A percentile compares a stretch with the other conserved stretches of the same genome.
Conservation (phyloP, 2,888 invertebrate species). For the Celastrina argiolus region DNA sequence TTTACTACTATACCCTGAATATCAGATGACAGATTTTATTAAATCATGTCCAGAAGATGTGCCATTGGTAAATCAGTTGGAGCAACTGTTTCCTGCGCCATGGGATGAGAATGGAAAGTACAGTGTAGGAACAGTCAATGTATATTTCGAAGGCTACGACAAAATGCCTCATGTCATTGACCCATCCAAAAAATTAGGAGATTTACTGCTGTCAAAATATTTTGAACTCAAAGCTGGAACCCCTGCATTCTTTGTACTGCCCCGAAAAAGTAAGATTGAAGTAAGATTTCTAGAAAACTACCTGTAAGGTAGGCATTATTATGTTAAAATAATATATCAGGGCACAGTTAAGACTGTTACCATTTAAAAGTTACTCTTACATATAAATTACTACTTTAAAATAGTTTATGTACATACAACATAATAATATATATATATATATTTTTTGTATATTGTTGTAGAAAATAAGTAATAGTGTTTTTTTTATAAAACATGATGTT, state of each 20-base stretch:
- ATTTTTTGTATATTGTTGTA: not conserved
- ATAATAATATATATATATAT: not conserved
- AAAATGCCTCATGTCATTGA: slow-evolving; percentile 79
- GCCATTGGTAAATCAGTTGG: slow-evolving; percentile 65
- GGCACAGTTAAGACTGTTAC: no score
- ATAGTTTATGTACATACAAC: not conserved
- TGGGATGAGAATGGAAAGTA: slow-evolving; percentile 86
- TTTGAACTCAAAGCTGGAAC: slow-evolving; percentile 81
- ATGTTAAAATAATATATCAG: not conserved
- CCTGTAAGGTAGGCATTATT: slow-evolving; percentile 42
- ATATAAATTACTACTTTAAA: no score
- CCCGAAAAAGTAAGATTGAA: slow-evolving; percentile 77
- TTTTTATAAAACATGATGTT: not conserved
- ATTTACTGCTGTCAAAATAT: slow-evolving; percentile 79
- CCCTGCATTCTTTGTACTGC: slow-evolving; percentile 81
- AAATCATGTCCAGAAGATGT: slow-evolving; percentile 87
- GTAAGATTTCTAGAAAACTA: slow-evolving; percentile 76
- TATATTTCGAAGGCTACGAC: slow-evolving; percentile 86
- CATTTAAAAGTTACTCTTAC: no score
- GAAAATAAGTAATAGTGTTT: slow-evolving; percentile 1
- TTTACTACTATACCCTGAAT: slow-evolving; percentile 92
- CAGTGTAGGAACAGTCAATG: slow-evolving; percentile 74
- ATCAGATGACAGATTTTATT: slow-evolving; percentile 90
- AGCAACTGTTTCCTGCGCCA: slow-evolving; percentile 82
- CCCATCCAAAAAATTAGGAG: slow-evolving; percentile 72